These are phyloP conservation scores for Gobiocypris rarus DNA, from an alignment of 2,113 vertebrate species.

Conservation along the genomic window DNA sequence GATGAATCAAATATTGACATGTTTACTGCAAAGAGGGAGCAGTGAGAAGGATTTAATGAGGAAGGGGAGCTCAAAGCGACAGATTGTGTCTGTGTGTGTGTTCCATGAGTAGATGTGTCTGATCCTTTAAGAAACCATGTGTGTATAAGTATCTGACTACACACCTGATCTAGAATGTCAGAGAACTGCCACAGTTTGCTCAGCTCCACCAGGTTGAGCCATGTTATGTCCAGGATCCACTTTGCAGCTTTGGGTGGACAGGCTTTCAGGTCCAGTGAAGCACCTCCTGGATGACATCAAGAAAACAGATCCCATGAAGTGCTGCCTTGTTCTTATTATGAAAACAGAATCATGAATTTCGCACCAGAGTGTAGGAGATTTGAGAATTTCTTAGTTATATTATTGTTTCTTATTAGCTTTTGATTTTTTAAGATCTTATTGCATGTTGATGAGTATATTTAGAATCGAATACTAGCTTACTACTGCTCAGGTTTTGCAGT, in stretches of 20 bases:
- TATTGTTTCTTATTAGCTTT: not conserved
- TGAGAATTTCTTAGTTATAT: not conserved
- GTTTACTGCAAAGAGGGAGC: slow-evolving; percentile 58
- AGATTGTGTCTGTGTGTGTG: not conserved
- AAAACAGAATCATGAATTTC: not conserved
- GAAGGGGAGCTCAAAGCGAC: slow-evolving; percentile 1
- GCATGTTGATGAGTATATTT: not conserved
- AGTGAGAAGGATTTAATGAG: slow-evolving; percentile 55
- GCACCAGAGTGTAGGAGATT: not conserved
- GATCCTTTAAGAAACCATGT: not conserved
- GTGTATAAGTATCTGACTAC: slow-evolving; percentile 34
- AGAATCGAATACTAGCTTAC: not conserved
- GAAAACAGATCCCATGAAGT: not conserved
- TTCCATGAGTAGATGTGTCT: not conserved
- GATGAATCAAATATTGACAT: slow-evolving; percentile 64
- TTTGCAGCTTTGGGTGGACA: slow-evolving; percentile 91
- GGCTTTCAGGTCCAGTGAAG: slow-evolving; percentile 91
- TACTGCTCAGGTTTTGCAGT: not conserved
- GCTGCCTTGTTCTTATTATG: not conserved
- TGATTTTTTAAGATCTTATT: not conserved
- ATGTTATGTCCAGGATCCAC: slow-evolving; percentile 97
- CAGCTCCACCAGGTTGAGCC: slow-evolving; percentile 95
- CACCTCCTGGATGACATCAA: slow-evolving; percentile 80
- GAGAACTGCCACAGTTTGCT: slow-evolving; percentile 92
- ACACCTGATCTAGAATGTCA: slow-evolving; percentile 88